phyloP scores from a whole-genome alignment of 1,140 invertebrate genomes.

The Formica exsecta region DNA sequence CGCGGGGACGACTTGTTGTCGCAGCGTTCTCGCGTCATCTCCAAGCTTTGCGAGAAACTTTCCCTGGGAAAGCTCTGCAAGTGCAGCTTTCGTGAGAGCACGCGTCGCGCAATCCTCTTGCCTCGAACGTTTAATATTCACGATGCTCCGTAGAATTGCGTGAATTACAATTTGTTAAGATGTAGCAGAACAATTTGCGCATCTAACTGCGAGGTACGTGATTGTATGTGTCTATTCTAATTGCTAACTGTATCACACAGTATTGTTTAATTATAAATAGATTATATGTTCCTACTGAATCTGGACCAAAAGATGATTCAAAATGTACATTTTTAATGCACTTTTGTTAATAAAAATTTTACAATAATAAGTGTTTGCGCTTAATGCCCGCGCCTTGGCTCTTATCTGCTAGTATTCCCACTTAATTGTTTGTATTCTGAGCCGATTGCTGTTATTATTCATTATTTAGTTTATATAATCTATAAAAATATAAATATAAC shows the following conservation, averaged over 20 bases:
- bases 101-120: constrained; percentile 13
- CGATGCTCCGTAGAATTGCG: neutral
- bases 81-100: constrained; percentile 14
- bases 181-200: neutral
- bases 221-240: neutral
- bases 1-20: constrained; percentile 11
- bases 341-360: no score
- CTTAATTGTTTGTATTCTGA: no score
- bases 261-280: constrained; percentile 8
- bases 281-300: neutral
- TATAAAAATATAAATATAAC: neutral
- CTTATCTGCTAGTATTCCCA: no score
- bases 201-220: neutral
- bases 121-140: constrained; percentile 45
- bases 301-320: no score
- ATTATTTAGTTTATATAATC: no score
- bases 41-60: constrained; percentile 32
- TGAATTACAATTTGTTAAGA: constrained; percentile 47
- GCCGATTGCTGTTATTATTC: no score
- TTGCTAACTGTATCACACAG: neutral
- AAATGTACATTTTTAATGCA: no score
- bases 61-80: neutral
- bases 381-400: no score
- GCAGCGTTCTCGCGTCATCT: neutral
- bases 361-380: no score